Percentiles rank a stretch among this genome's conserved stretches.
phyloP scores from a whole-genome alignment of 64 coral and sea anemone genomes.

The Hydrozoanthus tunicans region DNA sequence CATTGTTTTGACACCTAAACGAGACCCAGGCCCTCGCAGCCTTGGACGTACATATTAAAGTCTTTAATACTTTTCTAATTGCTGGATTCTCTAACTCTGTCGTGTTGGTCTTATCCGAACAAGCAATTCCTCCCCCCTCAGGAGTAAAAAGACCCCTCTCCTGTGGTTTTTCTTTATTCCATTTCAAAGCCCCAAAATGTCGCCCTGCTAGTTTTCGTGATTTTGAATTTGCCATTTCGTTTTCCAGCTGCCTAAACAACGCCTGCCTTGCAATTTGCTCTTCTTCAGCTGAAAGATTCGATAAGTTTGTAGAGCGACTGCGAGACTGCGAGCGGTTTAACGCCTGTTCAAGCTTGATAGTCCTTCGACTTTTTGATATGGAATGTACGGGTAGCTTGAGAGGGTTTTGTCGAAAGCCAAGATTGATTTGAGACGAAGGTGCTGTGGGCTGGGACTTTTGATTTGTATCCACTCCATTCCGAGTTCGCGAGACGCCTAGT shows the following conservation, averaged over 20 bases:
- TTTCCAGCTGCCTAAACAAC: conserved; percentile 5
- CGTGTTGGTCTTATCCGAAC: not conserved
- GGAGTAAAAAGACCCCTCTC: not conserved
- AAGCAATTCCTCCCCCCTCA: not conserved
- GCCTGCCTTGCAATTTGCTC: conserved; percentile 26
- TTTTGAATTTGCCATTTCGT: conserved; percentile 2
- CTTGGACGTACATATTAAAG: not conserved
- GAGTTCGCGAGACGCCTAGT: not conserved
- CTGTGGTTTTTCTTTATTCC: not conserved
- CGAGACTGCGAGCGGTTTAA: not conserved
- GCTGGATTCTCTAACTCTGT: not conserved
- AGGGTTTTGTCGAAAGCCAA: not conserved
- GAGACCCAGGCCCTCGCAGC: not conserved
- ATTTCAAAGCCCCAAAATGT: not conserved
- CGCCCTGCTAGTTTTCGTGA: not conserved
- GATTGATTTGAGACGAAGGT: not conserved
- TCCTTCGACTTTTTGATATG: not conserved
- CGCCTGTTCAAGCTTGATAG: not conserved
- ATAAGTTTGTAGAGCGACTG: no score
- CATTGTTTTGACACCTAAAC: not conserved
- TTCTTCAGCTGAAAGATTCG: not conserved
- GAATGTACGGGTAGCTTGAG: not conserved
- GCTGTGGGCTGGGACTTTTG: not conserved
- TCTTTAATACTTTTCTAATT: not conserved
- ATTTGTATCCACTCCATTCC: not conserved